Percentiles rank a stretch among this genome's conserved stretches.
phyloP scores from a whole-genome alignment of 2,888 invertebrate genomes.

The Oscheius sp. region DNA sequence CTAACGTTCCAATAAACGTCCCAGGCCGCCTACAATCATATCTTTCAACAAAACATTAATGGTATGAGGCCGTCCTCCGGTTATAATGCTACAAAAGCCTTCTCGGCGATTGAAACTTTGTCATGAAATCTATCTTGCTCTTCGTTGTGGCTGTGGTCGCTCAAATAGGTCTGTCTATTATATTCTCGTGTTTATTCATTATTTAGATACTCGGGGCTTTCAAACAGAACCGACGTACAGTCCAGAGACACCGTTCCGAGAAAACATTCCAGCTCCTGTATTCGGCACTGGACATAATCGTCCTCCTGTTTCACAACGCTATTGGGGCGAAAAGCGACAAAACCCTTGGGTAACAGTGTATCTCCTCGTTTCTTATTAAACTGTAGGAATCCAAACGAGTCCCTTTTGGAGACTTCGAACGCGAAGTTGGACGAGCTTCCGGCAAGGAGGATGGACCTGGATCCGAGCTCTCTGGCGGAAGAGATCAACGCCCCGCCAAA shows the following conservation, averaged over 20 bases:
- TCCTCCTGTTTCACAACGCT: neutral
- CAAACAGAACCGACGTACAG: conserved; percentile 39
- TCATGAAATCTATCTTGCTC: conserved; percentile 2
- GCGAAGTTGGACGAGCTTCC: conserved; percentile 21
- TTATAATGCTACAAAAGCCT: conserved; percentile 14
- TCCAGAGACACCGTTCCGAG: conserved; percentile 42
- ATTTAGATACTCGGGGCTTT: neutral
- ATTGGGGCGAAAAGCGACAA: conserved; percentile 6
- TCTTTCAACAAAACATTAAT: conserved; percentile 1
- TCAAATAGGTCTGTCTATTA: conserved; percentile 3
- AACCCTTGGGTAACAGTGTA: conserved; percentile 22
- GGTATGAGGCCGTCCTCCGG: conserved; percentile 13
- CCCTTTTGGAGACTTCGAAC: conserved; percentile 19
- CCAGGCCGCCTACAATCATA: conserved; percentile 20
- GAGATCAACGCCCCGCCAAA: conserved; percentile 14
- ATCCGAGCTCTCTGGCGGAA: conserved; percentile 23
- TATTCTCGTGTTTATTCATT: conserved; percentile 3
- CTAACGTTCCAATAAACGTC: conserved; percentile 6
- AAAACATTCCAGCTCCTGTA: conserved; percentile 22
- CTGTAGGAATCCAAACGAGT: neutral
- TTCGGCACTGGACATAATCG: conserved; percentile 16
- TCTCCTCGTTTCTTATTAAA: too few relatives aligned
- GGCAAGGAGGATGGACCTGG: conserved; percentile 30
- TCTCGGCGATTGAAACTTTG: neutral
- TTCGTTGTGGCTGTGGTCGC: conserved; percentile 8